Base-by-base conservation (phyloP, 2,797 vertebrate species). In the Acrossocheilus fasciatus region DNA sequence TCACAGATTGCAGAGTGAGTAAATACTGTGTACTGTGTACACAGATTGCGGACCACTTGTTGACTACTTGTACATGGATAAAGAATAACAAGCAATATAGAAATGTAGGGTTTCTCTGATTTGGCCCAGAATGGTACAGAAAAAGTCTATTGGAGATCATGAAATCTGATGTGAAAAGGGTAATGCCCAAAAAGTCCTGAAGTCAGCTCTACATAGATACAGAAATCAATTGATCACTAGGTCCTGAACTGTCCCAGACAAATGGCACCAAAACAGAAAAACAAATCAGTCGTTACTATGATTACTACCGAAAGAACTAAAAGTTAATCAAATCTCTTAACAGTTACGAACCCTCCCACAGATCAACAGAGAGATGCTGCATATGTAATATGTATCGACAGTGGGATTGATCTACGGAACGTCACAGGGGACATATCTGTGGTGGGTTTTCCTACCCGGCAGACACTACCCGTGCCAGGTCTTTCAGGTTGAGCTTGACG, bases 401-500 rank as follows among this genome's bases (percentile, higher is more conserved):
- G 70, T 34, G 3, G 15, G 14, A 91, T 84, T 89, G 86, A 83
- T 85, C 84, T 81, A 68, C 11, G 2, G 23, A 75, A 41, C 14
- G 8, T 45, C 50, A 59, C 20, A 39, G 47, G 17, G 34, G 66
- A 34, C 14, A 47, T 30, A 17, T 20, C 30, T 59, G 20, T 2
- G 43, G 69, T 41, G 69, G 34, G 57, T 64, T 69, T 85, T 93
- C 97, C 90, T 95, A 98, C 98, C 97, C 96, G 81, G 97, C 97
- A 87, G 97, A 97, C 14, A 98, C 98, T 82, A 98, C 98, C 90
- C 98, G 95, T 88, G 95, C 96, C 64, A 98, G 95, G 89, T 99
- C 98, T 59, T 96, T 94, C 12, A 99, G 96, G 93, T 99, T 99
- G 78, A 98, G 96, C 69, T 98, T 98, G 86, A 99, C 98, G 0